phyloP scores from a whole-genome alignment of 2,797 vertebrate genomes.

The Falco biarmicus region DNA sequence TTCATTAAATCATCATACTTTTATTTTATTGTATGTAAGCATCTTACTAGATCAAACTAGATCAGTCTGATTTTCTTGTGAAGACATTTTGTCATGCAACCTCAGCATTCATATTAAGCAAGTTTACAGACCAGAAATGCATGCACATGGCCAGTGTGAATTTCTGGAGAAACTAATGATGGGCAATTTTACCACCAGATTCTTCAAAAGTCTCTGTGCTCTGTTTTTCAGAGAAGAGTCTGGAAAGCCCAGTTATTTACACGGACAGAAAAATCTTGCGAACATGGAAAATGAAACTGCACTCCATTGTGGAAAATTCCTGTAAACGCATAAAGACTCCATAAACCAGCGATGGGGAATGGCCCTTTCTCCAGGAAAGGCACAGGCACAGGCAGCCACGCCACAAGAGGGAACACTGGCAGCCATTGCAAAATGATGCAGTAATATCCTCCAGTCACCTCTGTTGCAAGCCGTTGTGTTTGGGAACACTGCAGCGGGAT shows the following conservation, averaged over 20 bases:
- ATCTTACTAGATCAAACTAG: neutral
- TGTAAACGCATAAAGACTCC: neutral
- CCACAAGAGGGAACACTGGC: neutral
- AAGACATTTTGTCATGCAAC: neutral
- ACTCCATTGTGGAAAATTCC: neutral
- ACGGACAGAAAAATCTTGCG: neutral
- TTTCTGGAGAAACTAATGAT: slow-evolving; percentile 22
- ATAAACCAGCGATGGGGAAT: neutral
- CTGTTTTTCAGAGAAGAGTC: neutral
- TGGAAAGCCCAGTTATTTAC: neutral
- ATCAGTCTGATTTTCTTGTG: neutral
- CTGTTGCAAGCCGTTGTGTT: neutral
- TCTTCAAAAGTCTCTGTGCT: neutral
- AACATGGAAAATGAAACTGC: neutral
- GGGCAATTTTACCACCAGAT: slow-evolving; percentile 24
- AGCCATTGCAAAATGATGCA: neutral
- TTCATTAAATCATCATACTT: neutral
- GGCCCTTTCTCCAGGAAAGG: neutral
- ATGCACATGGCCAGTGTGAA: neutral
- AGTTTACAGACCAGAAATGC: slow-evolving; percentile 15
- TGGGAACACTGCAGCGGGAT: neutral
- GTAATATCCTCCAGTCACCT: neutral
- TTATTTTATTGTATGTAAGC: neutral
- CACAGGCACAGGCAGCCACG: fast-evolving
- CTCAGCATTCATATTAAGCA: neutral